phyloP scores from a whole-genome alignment of 2,797 vertebrate species.

The Hypotaenidia okinawae region DNA sequence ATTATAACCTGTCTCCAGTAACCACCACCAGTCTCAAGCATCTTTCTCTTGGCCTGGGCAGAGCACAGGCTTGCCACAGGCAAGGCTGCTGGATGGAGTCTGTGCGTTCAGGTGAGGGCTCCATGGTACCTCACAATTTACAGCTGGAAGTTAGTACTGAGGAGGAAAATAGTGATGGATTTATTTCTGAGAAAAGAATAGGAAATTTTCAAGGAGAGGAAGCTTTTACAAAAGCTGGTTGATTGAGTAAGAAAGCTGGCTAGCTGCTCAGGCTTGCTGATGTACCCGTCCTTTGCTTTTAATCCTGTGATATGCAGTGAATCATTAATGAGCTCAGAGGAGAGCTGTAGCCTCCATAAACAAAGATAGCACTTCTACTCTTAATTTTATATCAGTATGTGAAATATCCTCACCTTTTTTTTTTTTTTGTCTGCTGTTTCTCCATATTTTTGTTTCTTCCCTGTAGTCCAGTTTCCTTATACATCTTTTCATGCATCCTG shows the following conservation, averaged over 20 bases:
- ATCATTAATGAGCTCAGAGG: background rate
- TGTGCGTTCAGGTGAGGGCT: background rate
- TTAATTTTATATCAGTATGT: background rate
- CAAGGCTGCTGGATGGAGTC: background rate
- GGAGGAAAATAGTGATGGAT: background rate
- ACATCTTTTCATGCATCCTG: background rate
- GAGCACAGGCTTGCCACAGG: background rate
- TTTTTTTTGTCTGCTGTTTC: background rate
- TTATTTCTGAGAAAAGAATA: background rate
- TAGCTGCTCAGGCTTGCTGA: background rate
- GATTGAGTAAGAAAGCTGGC: background rate
- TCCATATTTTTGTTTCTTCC: background rate
- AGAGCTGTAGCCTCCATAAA: background rate
- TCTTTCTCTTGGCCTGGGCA: background rate
- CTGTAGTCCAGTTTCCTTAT: background rate
- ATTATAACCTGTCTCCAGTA: background rate
- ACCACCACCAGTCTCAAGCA: background rate
- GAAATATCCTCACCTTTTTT: background rate
- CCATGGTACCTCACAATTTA: background rate
- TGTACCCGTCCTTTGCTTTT: background rate
- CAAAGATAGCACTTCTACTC: background rate
- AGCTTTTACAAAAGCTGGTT: background rate
- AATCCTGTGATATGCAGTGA: background rate
- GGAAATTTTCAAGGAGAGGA: background rate
- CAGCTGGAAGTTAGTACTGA: too few species aligned